These are phyloP conservation scores for Sepioteuthis lessoniana DNA, from an alignment of 2,888 invertebrate species.

Conservation along the genomic window DNA sequence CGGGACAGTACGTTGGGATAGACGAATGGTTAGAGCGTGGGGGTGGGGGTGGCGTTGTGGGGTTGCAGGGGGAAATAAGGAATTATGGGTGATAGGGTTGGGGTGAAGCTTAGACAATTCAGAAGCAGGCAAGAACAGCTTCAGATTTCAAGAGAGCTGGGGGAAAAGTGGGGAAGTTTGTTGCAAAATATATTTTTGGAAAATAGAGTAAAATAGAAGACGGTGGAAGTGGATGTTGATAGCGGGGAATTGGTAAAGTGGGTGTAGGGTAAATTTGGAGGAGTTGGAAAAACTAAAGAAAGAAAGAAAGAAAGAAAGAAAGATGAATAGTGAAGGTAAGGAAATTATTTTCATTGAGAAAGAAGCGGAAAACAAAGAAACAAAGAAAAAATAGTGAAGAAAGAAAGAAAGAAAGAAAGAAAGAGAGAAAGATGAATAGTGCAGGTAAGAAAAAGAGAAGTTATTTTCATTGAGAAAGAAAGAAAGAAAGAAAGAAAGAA, in stretches of 20 bases:
- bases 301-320: no score
- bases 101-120: not conserved
- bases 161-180: not conserved
- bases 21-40: not conserved
- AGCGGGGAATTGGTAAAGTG: no score
- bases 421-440: not conserved
- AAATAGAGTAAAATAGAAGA: not conserved
- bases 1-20: not conserved
- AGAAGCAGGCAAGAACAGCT: not conserved
- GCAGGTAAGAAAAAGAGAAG: no score
- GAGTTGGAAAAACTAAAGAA: no score
- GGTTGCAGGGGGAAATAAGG: not conserved
- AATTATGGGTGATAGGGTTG: not conserved
- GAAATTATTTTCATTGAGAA: not conserved
- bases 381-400: not conserved
- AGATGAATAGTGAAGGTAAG: no score
- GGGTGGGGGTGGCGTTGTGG: not conserved
- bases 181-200: not conserved
- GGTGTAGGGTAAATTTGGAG: no score
- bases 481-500: no score
- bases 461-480: no score
- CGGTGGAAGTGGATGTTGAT: accelerated
- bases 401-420: not conserved
- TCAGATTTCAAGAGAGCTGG: not conserved
- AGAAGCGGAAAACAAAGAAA: not conserved